Evolutionary conservation across 2,888 invertebrate species (phyloP).

Genomic region (Carcina quercana): DNA sequence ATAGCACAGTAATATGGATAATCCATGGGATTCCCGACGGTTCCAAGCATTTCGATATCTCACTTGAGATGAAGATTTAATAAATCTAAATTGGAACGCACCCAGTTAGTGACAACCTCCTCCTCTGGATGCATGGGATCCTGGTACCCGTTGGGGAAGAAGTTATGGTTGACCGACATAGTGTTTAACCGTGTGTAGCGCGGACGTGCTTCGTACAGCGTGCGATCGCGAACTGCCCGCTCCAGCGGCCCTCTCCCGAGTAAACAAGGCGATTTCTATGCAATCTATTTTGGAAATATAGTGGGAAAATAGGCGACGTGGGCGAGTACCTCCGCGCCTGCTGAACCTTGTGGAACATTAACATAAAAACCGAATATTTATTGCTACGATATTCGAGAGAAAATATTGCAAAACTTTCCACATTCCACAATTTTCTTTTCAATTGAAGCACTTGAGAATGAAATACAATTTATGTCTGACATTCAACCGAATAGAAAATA

Average conservation of each 20-base stretch:
- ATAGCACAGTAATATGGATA: neutral
- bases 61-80: conserved; percentile 13
- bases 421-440: neutral
- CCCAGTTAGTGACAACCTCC: conserved; percentile 76
- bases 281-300: conserved; percentile 73
- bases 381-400: neutral
- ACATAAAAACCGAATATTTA: conserved; percentile 20
- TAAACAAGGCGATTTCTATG: conserved; percentile 69
- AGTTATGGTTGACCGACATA: conserved; percentile 65
- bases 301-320: conserved; percentile 57
- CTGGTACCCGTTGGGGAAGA: conserved; percentile 72
- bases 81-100: too few species aligned
- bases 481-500: too few species aligned
- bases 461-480: too few species aligned
- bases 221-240: conserved; percentile 55
- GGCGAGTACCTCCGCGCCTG: conserved; percentile 46
- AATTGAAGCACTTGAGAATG: too few species aligned
- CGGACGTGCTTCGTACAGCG: conserved; percentile 58
- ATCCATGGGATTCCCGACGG: neutral
- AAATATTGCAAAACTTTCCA: neutral
- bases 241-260: conserved; percentile 58
- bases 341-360: conserved; percentile 41
- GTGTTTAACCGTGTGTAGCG: conserved; percentile 38
- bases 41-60: neutral
- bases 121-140: conserved; percentile 72